A percentile compares a stretch with the other conserved stretches of the same genome.
phyloP scores from a whole-genome alignment of 35 echinoderm and acorn worm species.

The Amphiura filiformis region DNA sequence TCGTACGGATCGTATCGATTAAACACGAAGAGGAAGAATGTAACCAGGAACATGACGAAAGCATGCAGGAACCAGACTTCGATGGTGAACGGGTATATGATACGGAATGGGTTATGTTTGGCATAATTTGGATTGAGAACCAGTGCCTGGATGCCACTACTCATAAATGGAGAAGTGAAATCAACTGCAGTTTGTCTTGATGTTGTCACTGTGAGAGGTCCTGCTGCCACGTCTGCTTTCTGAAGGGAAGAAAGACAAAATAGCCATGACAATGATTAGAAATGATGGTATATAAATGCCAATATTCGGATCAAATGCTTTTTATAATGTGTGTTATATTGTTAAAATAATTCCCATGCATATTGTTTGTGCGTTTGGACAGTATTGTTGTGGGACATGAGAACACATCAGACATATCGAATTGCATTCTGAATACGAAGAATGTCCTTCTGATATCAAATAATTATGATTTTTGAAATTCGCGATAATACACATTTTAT shows the following conservation, averaged over 20 bases:
- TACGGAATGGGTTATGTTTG: conserved; percentile 41
- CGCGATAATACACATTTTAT: too few species aligned
- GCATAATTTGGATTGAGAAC: conserved; percentile 52
- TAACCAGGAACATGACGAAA: conserved; percentile 38
- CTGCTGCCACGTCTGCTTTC: conserved; percentile 79
- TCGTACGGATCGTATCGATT: conserved; percentile 66
- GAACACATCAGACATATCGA: too few species aligned
- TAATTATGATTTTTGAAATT: too few species aligned
- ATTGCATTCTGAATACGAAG: too few species aligned
- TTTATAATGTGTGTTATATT: too few species aligned
- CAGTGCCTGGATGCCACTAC: conserved; percentile 49
- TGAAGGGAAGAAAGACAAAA: conserved; percentile 1
- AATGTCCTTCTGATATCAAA: too few species aligned
- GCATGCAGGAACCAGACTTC: conserved; percentile 71
- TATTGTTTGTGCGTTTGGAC: too few species aligned
- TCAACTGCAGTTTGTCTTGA: conserved; percentile 33
- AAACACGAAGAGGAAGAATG: conserved; percentile 21
- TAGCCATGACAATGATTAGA: too few species aligned
- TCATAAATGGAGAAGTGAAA: conserved; percentile 67
- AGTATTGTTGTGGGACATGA: too few species aligned
- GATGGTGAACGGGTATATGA: conserved; percentile 51
- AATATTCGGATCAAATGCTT: too few species aligned
- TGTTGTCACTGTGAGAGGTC: conserved; percentile 41
- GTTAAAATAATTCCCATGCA: too few species aligned
- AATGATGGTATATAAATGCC: too few species aligned